phyloP scores from a whole-genome alignment of 2,888 invertebrate species.

The Serripes groenlandicus region DNA sequence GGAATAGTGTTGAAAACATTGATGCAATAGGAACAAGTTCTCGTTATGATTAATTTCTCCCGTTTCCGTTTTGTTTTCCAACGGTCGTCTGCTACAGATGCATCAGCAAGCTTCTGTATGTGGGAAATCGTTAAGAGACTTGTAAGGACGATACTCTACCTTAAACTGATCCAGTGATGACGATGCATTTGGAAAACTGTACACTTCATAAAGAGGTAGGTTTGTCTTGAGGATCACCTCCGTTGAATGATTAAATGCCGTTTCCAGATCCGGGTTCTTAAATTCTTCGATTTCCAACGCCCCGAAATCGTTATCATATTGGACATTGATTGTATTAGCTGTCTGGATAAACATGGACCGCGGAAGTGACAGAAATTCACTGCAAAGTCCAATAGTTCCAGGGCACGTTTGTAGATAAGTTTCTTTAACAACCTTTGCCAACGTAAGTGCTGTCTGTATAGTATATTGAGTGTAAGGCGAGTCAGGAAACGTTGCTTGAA shows the following conservation, averaged over 20 bases:
- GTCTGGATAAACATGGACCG: slow-evolving; percentile 39
- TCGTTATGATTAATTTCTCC: too few relatives aligned
- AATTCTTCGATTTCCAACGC: slow-evolving; percentile 27
- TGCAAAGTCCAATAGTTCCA: slow-evolving; percentile 18
- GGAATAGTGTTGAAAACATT: too few relatives aligned
- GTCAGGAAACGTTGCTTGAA: slow-evolving; percentile 1
- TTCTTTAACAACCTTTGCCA: slow-evolving; percentile 31
- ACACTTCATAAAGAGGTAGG: slow-evolving; percentile 50
- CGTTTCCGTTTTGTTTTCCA: too few relatives aligned
- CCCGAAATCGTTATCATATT: slow-evolving; percentile 48
- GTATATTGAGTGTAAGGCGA: slow-evolving; percentile 57
- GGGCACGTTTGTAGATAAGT: slow-evolving; percentile 19
- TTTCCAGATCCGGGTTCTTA: slow-evolving; percentile 29
- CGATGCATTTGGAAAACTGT: slow-evolving; percentile 38
- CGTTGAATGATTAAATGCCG: slow-evolving; percentile 23
- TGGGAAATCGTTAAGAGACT: too few relatives aligned
- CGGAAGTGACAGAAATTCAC: slow-evolving; percentile 5
- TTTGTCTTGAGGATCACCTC: slow-evolving; percentile 21
- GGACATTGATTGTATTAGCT: slow-evolving; percentile 15
- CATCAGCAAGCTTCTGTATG: too few relatives aligned
- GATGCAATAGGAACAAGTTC: too few relatives aligned
- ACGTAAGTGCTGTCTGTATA: slow-evolving; percentile 45
- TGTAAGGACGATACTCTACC: too few relatives aligned
- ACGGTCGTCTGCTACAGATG: too few relatives aligned
- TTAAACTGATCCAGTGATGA: neutral